Evolutionary conservation across 2,888 invertebrate genomes (phyloP).

Genomic region (Agrochola macilenta): DNA sequence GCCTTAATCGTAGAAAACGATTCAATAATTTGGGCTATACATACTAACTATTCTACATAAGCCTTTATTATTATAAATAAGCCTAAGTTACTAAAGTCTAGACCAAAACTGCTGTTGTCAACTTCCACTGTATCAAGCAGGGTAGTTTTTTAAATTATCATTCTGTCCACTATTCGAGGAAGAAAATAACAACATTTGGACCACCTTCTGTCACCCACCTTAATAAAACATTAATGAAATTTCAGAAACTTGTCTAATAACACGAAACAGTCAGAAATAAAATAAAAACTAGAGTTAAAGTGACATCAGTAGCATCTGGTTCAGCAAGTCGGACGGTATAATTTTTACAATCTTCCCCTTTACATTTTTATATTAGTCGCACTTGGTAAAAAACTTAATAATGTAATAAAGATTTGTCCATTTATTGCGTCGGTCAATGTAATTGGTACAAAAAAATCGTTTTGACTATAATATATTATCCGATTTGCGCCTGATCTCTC

Average conservation of each 20-base stretch:
- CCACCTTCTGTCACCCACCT: conserved; percentile 2
- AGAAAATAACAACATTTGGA: too few relatives aligned
- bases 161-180: background rate
- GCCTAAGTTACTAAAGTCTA: too few relatives aligned
- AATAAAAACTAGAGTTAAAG: conserved; percentile 56
- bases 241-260: conserved; percentile 63
- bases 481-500: too few relatives aligned
- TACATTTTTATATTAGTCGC: conserved; percentile 31
- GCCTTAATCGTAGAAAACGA: too few relatives aligned
- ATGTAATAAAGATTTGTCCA: background rate
- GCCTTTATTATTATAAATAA: too few relatives aligned
- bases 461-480: too few relatives aligned
- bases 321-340: conserved; percentile 38
- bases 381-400: background rate
- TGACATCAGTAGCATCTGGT: conserved; percentile 59
- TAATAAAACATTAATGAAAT: conserved; percentile 46
- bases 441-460: too few relatives aligned
- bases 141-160: background rate
- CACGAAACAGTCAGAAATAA: conserved; percentile 48
- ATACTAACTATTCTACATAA: too few relatives aligned
- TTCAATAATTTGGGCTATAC: too few relatives aligned
- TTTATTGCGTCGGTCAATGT: background rate
- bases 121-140: background rate
- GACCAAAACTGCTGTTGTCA: background rate
- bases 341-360: conserved; percentile 54